Conservation (phyloP, 2,888 invertebrate species). For the Cephalotes varians region DNA sequence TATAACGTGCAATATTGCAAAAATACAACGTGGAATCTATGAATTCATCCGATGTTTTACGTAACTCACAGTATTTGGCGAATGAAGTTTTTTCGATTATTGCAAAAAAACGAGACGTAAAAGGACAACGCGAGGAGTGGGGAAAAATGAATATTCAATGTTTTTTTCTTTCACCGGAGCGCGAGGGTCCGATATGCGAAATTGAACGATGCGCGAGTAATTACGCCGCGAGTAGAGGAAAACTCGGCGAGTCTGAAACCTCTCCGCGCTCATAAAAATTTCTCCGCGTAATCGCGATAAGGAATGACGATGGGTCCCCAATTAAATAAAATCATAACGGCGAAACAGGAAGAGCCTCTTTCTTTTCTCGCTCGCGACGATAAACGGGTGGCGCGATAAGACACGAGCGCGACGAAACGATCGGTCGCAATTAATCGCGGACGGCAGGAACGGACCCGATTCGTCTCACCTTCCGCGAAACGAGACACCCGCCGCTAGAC, state of each 20-base stretch:
- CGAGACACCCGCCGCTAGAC: neutral
- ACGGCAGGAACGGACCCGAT: conserved; percentile 9
- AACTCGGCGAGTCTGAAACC: neutral
- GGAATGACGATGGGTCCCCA: neutral
- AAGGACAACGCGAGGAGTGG: neutral
- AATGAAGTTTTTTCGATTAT: neutral
- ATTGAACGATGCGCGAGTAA: neutral
- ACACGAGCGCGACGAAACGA: conserved; percentile 30
- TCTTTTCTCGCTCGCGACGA: neutral
- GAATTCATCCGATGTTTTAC: neutral
- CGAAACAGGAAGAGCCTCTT: neutral
- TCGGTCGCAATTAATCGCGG: conserved; percentile 43
- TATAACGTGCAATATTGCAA: neutral
- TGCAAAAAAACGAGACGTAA: too few relatives aligned
- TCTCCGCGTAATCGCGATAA: neutral
- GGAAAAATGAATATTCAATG: neutral
- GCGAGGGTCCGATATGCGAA: neutral
- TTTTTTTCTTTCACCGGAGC: neutral
- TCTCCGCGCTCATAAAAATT: neutral
- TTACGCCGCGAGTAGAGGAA: neutral
- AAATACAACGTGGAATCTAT: too few relatives aligned
- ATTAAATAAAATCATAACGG: conserved; percentile 23
- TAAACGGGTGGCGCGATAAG: conserved; percentile 35
- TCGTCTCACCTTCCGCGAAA: conserved; percentile 47
- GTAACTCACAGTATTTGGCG: neutral